These are phyloP conservation scores for Oligia strigilis DNA, from an alignment of 2,888 invertebrate species.

Conservation along the genomic window DNA sequence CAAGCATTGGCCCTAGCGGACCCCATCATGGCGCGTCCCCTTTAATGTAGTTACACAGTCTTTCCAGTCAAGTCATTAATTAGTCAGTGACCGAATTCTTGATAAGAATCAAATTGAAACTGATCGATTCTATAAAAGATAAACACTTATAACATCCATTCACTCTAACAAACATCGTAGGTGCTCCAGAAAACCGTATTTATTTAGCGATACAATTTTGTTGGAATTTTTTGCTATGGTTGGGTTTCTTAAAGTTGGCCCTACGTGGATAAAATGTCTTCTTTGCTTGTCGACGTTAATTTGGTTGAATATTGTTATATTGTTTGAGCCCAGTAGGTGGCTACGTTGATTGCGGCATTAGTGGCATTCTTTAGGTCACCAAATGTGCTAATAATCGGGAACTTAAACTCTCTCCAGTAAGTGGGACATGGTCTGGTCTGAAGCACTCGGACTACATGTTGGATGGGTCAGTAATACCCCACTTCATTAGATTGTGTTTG, in stretches of 20 bases:
- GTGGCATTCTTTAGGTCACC: neutral
- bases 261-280: too few relatives aligned
- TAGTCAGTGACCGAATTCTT: conserved; percentile 1
- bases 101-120: conserved; percentile 19
- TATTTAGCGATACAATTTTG: conserved; percentile 6
- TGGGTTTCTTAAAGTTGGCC: too few relatives aligned
- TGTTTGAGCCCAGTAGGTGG: neutral
- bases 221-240: neutral
- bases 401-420: neutral
- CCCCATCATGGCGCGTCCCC: too few relatives aligned
- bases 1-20: too few relatives aligned
- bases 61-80: too few relatives aligned
- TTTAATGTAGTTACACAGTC: too few relatives aligned
- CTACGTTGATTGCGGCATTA: too few relatives aligned
- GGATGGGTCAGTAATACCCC: neutral
- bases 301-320: neutral
- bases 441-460: neutral
- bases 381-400: neutral
- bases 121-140: neutral
- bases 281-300: neutral
- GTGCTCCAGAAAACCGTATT: conserved; percentile 12
- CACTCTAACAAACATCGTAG: conserved; percentile 29
- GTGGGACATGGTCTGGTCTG: neutral
- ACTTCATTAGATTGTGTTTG: neutral
- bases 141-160: conserved; percentile 27